A percentile compares a stretch with the other conserved stretches of the same genome.
phyloP scores from a whole-genome alignment of 2,113 vertebrate genomes.

The Gymnarchus niloticus region DNA sequence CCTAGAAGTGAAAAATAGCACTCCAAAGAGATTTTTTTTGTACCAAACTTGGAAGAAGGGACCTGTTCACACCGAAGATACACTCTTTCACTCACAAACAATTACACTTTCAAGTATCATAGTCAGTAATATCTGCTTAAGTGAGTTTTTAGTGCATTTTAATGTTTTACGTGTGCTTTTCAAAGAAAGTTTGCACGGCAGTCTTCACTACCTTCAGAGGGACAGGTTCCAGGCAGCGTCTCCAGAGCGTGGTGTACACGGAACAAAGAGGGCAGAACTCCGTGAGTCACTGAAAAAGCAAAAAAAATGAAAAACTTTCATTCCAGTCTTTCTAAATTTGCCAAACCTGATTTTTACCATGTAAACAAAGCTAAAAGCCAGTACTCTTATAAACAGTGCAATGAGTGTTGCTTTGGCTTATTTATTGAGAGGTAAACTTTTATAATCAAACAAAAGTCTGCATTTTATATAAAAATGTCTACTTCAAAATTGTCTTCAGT shows the following conservation, averaged over 20 bases:
- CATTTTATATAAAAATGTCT: not conserved
- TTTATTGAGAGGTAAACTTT: not conserved
- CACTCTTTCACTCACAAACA: not conserved
- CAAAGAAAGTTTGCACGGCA: not conserved
- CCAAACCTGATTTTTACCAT: not conserved
- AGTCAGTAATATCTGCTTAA: not conserved
- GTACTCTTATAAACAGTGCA: not conserved
- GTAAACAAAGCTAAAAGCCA: not conserved
- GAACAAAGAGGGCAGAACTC: not conserved
- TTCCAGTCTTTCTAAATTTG: not conserved
- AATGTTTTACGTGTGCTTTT: not conserved
- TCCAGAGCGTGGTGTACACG: not conserved
- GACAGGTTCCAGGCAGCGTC: not conserved
- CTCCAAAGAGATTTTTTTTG: not conserved
- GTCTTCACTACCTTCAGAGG: no score
- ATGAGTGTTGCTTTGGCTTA: not conserved
- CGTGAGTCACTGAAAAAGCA: not conserved
- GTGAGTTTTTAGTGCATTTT: not conserved
- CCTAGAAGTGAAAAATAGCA: not conserved
- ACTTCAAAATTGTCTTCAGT: not conserved
- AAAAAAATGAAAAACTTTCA: no score
- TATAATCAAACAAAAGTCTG: not conserved
- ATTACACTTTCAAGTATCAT: not conserved
- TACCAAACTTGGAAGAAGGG: not conserved
- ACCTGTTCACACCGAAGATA: not conserved